phyloP scores from a whole-genome alignment of 2,888 invertebrate species.

The Chorisops tibialis region DNA sequence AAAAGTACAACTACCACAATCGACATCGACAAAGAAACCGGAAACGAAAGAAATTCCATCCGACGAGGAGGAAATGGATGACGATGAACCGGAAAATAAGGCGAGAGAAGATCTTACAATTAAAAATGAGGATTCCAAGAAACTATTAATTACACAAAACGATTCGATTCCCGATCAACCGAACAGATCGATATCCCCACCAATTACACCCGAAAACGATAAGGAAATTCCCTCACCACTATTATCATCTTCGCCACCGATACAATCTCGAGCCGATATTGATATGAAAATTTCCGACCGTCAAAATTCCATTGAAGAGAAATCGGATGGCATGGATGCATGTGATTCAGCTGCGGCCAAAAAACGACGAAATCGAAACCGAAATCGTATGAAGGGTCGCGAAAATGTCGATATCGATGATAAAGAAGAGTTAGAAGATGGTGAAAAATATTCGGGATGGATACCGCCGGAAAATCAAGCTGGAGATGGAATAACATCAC shows the following conservation, averaged over 20 bases:
- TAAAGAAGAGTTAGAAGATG: constrained; percentile 52
- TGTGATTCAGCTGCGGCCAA: constrained; percentile 32
- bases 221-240: not conserved
- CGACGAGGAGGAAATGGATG: constrained; percentile 54
- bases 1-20: constrained; percentile 39
- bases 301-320: not conserved
- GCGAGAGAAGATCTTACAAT: constrained; percentile 29
- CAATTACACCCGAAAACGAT: constrained; percentile 39
- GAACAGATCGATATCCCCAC: not conserved
- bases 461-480: constrained; percentile 70
- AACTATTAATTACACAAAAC: no score
- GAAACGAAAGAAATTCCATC: constrained; percentile 30
- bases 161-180: constrained; percentile 10
- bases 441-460: constrained; percentile 72
- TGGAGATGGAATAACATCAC: constrained; percentile 72
- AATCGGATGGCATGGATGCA: constrained; percentile 25
- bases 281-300: no score
- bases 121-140: no score
- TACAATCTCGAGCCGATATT: no score
- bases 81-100: constrained; percentile 50
- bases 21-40: constrained; percentile 48
- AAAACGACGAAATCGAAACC: constrained; percentile 42
- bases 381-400: constrained; percentile 44
- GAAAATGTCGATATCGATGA: constrained; percentile 50
- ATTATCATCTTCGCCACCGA: no score